These are phyloP conservation scores for Tapirus indicus DNA, from an alignment of 2,797 vertebrate genomes.

Conservation along the genomic window DNA sequence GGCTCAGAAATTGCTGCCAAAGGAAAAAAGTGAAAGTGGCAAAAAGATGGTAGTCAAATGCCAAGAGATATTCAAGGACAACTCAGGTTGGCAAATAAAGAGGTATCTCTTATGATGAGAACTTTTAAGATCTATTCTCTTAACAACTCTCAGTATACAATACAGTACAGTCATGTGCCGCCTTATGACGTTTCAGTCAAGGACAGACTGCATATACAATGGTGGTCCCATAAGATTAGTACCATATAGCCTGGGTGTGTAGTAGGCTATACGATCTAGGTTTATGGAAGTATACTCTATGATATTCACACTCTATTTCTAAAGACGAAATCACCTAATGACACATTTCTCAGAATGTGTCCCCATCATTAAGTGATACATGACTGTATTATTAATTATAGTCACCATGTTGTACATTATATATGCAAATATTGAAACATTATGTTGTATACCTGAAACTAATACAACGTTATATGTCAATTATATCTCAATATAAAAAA, in stretches of 20 bases:
- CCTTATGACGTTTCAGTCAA: too few relatives aligned
- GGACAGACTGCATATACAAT: too few relatives aligned
- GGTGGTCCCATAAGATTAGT: too few relatives aligned
- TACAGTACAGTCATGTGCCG: not conserved
- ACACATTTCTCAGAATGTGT: too few relatives aligned
- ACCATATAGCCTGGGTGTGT: too few relatives aligned
- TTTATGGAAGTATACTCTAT: too few relatives aligned
- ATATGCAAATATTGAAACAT: not conserved
- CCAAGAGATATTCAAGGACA: not conserved
- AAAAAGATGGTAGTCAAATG: not conserved
- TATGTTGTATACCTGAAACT: not conserved
- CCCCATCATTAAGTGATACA: too few relatives aligned
- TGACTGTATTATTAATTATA: not conserved
- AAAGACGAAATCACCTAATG: too few relatives aligned
- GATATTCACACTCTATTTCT: too few relatives aligned
- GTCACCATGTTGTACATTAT: not conserved
- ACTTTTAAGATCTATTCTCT: not conserved
- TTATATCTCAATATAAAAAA: not conserved
- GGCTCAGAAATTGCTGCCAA: slow-evolving; percentile 28
- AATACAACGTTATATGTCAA: not conserved
- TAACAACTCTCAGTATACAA: not conserved
- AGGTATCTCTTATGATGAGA: not conserved
- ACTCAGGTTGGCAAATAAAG: not conserved
- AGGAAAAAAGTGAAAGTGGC: not conserved
- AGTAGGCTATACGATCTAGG: too few relatives aligned